Conservation (phyloP, 2,888 invertebrate genomes). For the Amphipoea oculea region DNA sequence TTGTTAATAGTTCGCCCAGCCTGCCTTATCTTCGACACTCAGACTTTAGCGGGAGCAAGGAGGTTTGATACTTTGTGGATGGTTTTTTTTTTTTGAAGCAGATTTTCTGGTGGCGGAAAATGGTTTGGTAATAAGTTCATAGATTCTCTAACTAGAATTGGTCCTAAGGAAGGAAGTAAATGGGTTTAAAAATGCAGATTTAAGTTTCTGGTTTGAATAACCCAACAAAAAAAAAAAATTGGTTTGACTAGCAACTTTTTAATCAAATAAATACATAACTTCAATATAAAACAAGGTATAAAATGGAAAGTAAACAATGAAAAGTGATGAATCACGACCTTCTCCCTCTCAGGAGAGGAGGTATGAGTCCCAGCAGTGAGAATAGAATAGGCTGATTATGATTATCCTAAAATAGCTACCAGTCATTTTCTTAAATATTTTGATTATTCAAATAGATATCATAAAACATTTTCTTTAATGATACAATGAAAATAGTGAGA, state of each 20-base stretch:
- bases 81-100: background rate
- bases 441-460: background rate
- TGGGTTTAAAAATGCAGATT: background rate
- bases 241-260: background rate
- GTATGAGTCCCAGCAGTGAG: background rate
- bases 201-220: background rate
- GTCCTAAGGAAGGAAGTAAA: too few species aligned
- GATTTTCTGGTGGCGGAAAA: background rate
- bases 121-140: background rate
- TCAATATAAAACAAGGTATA: background rate
- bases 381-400: background rate
- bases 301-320: background rate
- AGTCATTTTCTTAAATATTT: background rate
- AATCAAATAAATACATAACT: too few species aligned
- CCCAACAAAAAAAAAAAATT: too few species aligned
- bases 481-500: background rate
- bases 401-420: background rate
- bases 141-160: background rate
- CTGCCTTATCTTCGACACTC: slow-evolving; percentile 84
- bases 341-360: too few species aligned
- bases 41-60: slow-evolving; percentile 73
- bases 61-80: slow-evolving; percentile 74
- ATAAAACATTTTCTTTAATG: background rate
- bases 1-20: slow-evolving; percentile 85
- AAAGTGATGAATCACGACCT: background rate